Evolutionary conservation across 2,888 invertebrate species (phyloP), one percentile per base, ranked within the genome.

Genomic region (Gortyna flavago): DNA sequence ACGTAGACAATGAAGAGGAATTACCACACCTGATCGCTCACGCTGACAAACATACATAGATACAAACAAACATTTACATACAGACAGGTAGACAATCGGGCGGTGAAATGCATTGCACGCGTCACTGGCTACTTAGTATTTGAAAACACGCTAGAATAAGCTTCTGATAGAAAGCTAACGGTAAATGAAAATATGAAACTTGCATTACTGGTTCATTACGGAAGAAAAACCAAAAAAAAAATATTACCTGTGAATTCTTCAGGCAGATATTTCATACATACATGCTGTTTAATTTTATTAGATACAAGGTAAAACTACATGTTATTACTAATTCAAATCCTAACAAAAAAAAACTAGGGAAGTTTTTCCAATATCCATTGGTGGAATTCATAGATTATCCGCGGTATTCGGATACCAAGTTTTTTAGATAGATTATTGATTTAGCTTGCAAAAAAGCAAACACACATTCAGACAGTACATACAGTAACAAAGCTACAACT

Each of bases 11-110:
- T 81, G 80, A 41, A 84, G 69, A 48, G 67, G 62, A 25, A 84
- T 79, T 84, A 79, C 48, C 61, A 38, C 85, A 88, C 77, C 76
- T 88, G 81, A 87, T 76, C 66, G 78, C 85, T 66, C 72, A 44
- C 70, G 35, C 66, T 64, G 41, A 32, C 68, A 65, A 51, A 74
- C 68, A 69, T 0, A 80, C 29, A 57, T 16, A 70, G 29, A 69
- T 35, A 59, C 48, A 41, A 35, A 72, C 38, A 68, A 21, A 48
- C 65, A 51, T 18, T 7, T n/a, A n/a, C 29, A 59, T 4, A n/a
- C 35, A 59, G 66, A 59, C 76, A 77, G 35, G 11, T 32, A 68
- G 70, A 57, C 62, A 64, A 62, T 32, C 70, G 62, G 62, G 54
- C 29, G 48, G 32, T 35, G 57, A 78, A 48, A 68, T 79, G 72